Evolutionary conservation across 2,113 vertebrate genomes (phyloP), one percentile per base, ranked within the genome.

Genomic region (Neodontobutis hainanensis): DNA sequence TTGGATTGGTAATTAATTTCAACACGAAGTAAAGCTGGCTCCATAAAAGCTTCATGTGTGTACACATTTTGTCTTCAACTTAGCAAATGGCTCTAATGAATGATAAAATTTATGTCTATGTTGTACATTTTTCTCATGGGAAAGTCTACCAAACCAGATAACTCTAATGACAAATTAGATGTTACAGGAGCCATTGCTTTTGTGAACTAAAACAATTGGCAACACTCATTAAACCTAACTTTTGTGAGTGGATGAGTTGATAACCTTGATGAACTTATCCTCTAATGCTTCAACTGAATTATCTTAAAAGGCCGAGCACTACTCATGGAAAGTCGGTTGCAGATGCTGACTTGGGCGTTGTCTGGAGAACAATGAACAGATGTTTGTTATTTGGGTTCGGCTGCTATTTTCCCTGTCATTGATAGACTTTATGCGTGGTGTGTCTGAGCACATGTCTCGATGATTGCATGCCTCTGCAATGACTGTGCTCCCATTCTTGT

Each of bases 341-440:
- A 84, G 82, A 84, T 81, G 78, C 48, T 68, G 78, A 84, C 49
- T 46, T 60, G 88, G 88, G 85, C 78, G 85, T 85, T 82, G 82
- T 71, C 84, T 16, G 0, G 0, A 35, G 42, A 70, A 78, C 59
- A 73, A 56, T 61, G 34, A 80, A 43, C 85, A 87, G 65, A 83
- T 86, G 81, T 84, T 88, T 81, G 65, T 66, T 47, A 65, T 83
- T 87, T 75, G 48, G 62, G 55, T 63, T 78, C 6, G 15, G 72
- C 65, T 68, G 67, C 64, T 81, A 61, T 80, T 81, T 79, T 73
- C 44, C 32, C 46, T 68, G 61, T 83, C 78, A 59, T 58, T 56
- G 14, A 79, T 75, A 19, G 11, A 49, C n/a, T 65, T 61, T 46
- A 43, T 55, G 45, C 38, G 8, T 46, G 43, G 10, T 53, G 51